Conservation (phyloP, 37 sponge, comb jelly and placozoan genomes). For the Amphimedon queenslandica region DNA sequence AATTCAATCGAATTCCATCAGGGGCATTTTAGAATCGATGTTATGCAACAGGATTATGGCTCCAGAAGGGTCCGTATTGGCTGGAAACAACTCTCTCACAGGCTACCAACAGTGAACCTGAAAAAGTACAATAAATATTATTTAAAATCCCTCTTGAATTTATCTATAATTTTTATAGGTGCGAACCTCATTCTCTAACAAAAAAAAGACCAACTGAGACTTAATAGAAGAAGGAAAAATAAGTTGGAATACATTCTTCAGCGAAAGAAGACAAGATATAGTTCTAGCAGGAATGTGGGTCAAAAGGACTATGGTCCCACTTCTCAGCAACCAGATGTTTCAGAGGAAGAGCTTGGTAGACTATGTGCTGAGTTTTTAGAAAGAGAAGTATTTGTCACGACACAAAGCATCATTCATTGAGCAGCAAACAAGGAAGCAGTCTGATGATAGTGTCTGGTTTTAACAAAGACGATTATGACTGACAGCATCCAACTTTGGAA, state of each 20-base stretch:
- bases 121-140: background rate
- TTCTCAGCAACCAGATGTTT: constrained; percentile 5
- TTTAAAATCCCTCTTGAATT: background rate
- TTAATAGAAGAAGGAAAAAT: too few species aligned
- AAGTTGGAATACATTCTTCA: background rate
- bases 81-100: background rate
- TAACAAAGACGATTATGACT: too few species aligned
- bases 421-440: too few species aligned
- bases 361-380: too few species aligned
- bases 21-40: too few species aligned
- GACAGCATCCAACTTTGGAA: constrained; percentile 29
- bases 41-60: too few species aligned
- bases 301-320: constrained; percentile 19
- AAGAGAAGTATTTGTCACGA: too few species aligned
- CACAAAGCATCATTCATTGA: too few species aligned
- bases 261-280: too few species aligned
- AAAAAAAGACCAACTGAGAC: background rate
- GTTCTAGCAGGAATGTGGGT: background rate
- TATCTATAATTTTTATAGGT: background rate
- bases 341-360: constrained; percentile 2
- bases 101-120: background rate
- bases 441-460: too few species aligned
- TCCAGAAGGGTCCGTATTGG: too few species aligned
- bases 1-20: constrained; percentile 17
- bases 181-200: background rate